Base-by-base conservation (phyloP, 2,113 vertebrate species). In the Andinoacara biseriatus region DNA sequence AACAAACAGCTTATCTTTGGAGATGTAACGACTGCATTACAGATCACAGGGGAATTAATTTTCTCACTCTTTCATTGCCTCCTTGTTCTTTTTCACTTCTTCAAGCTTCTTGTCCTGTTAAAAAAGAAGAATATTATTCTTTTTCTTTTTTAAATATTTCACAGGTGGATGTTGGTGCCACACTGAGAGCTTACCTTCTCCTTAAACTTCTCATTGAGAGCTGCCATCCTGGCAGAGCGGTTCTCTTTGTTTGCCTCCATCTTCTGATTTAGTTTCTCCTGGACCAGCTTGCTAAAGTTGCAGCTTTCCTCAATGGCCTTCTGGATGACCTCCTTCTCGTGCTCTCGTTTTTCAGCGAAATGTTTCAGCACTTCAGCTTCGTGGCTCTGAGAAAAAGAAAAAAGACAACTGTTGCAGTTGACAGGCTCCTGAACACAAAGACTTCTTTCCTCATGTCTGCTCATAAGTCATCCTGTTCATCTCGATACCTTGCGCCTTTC, bases 221-320 rank as follows among this genome's bases (percentile, higher is more conserved):
- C 98, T 1, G 97, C 97, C 95, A 98, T 97, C 80, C 96, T 96
- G 33, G 98, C 98, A 81, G 95, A 96, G 4, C 97, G 97, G 89
- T 99, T 99, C 90, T 99, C 98, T 92, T 99, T 97, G 93, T 97
- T 98, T 5, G 96, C 96, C 96, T 98, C 97, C 97, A 99, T 99
- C 94, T 99, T 99, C 90, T 97, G 96, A 92, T 96, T 97, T 87
- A 99, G 94, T 74, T 99, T 99, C 94, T 99, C 98, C 80, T 98
- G 96, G 24, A 97, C 96, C 96, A 96, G 97, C 94, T 99, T 98
- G 90, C 97, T 98, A 87, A 99, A 99, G 91, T 98, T 99, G 95
- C 96, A 96, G 91, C 96, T 98, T 76, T 98, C 97, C 69, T 99
- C 97, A 3, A 97, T 95, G 2, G 97, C 98, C 92, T 99, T 99